Base-by-base conservation (phyloP, 2,797 vertebrate genomes). In the Notamacropus eugenii region DNA sequence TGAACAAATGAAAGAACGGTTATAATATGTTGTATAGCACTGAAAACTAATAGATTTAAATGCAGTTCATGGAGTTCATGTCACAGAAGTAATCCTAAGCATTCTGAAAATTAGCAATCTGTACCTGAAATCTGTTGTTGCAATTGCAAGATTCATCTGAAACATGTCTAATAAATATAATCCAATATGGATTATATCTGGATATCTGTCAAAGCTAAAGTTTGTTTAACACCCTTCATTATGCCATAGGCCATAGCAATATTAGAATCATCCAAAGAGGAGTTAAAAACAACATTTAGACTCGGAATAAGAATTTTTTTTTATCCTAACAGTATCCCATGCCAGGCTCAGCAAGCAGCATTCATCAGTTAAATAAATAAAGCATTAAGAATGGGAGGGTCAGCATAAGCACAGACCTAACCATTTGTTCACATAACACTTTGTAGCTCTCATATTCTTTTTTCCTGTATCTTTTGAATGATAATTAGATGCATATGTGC, bases 1-100 rank as follows among this genome's bases (percentile, higher is more conserved):
- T 57, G 91, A 96, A 93, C 94, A 52, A 55, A 90, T 96, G 96
- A 95, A 98, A 96, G 97, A 95, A 96, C 91, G 59, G 55, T 93
- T 95, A 94, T 97, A 97, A 94, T 95, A 92, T 28, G 54, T 57
- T 95, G 92, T 90, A 93, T 16, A 27, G n/a, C 96, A 96, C 74
- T 92, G 93, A 97, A 96, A 87, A 95, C 0, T 5, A 52, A n/a
- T 62, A 58, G 34, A 10, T 92, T 95, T 90, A 95, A 96, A 92
- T n/a, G 74, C 34, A 91, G 96, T 97, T 96, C 92, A 82, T 97
- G 56, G 19, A 90, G 29, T 55, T 97, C 94, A 92, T 5, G 5
- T 96, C 92, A 96, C 31, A 95, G 52, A 87, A 91, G 93, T 24
- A 19, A 94, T 92, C 31, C 12, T n/a, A 54, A 95, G n/a, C 52